A percentile compares a stretch with the other conserved stretches of the same genome.
These are phyloP conservation scores for Hydropsyche tenuis DNA, from an alignment of 1,140 invertebrate species.

Conservation along the genomic window DNA sequence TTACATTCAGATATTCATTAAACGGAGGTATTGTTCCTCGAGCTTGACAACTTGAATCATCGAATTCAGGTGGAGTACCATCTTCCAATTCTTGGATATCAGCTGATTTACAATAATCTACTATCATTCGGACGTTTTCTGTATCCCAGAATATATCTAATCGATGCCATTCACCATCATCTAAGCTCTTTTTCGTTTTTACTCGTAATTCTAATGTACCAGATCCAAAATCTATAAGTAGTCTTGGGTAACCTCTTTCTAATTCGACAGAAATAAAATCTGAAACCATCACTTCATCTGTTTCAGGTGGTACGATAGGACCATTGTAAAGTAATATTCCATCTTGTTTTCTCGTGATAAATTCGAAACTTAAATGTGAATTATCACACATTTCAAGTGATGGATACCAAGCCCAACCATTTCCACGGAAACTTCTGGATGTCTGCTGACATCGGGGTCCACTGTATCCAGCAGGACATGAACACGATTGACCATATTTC, in stretches of 20 bases:
- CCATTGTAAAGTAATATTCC: slow-evolving; percentile 97
- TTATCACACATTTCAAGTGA: slow-evolving; percentile 94
- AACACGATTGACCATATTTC: slow-evolving; percentile 84
- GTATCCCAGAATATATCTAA: slow-evolving; percentile 95
- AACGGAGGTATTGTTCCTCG: slow-evolving; percentile 89
- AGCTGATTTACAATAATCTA: slow-evolving; percentile 90
- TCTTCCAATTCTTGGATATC: slow-evolving; percentile 87
- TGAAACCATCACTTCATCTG: slow-evolving; percentile 86
- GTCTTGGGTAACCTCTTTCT: slow-evolving; percentile 85
- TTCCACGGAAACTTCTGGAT: slow-evolving; percentile 88
- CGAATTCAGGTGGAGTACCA: slow-evolving; percentile 83
- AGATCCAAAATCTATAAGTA: slow-evolving; percentile 94
- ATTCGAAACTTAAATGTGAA: slow-evolving; percentile 93
- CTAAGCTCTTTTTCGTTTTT: slow-evolving; percentile 83
- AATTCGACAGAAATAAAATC: slow-evolving; percentile 95
- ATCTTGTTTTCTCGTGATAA: slow-evolving; percentile 88
- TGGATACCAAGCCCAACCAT: slow-evolving; percentile 96
- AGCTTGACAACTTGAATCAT: slow-evolving; percentile 87
- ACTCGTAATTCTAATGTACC: slow-evolving; percentile 89
- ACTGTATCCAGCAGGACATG: slow-evolving; percentile 89
- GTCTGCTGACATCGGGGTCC: slow-evolving; percentile 96
- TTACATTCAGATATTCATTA: slow-evolving; percentile 96
- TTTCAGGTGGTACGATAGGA: slow-evolving; percentile 89
- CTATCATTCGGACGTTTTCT: slow-evolving; percentile 88
- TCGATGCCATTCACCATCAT: slow-evolving; percentile 96